Base-by-base conservation (phyloP, 1,140 invertebrate genomes). In the Orius laevigatus region DNA sequence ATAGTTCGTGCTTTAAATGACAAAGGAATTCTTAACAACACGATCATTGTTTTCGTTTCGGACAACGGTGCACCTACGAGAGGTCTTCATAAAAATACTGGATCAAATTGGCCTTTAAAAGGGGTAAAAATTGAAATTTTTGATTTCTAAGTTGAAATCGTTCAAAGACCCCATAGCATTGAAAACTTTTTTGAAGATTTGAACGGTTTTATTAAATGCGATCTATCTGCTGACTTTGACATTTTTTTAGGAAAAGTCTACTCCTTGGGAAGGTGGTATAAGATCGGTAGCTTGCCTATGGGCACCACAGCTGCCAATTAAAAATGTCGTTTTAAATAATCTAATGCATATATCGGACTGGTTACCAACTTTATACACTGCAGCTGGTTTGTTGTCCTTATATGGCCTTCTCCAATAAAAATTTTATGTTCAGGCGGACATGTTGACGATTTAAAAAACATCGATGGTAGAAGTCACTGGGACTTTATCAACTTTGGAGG, bases 191-290 rank as follows among this genome's bases (percentile, higher is more conserved):
- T 35, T 35, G 8, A 35, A 35, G n/a, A n/a, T 35, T 9, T n/a
- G 8, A 9, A 35, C n/a, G 8, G 33, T n/a, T 9, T 9, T 35
- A 35, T 42, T 15, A 11, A 11, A 10, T 42, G 40, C n/a, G n/a
- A n/a, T n/a, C n/a, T n/a, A n/a, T n/a, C n/a, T n/a, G n/a, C n/a
- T n/a, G n/a, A n/a, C n/a, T n/a, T n/a, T n/a, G n/a, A n/a, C n/a
- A n/a, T n/a, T n/a, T n/a, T n/a, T 12, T 38, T 35, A 69, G 66
- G 57, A 68, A 3, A 83, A 83, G 58, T 71, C 72, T 48, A 77
- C 77, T 2, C 54, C 81, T 14, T 83, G 76, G 71, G 79, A 83
- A 61, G 80, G 80, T 5, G 79, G 78, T 2, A 71, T 81, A 0
- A 61, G 77, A 33, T 51, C 63, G 50, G 60, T 65, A 15, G 66